Percentiles rank a stretch among this genome's conserved stretches.
Evolutionary conservation across 2,113 vertebrate species (phyloP).

Genomic region (Tichodroma muraria): DNA sequence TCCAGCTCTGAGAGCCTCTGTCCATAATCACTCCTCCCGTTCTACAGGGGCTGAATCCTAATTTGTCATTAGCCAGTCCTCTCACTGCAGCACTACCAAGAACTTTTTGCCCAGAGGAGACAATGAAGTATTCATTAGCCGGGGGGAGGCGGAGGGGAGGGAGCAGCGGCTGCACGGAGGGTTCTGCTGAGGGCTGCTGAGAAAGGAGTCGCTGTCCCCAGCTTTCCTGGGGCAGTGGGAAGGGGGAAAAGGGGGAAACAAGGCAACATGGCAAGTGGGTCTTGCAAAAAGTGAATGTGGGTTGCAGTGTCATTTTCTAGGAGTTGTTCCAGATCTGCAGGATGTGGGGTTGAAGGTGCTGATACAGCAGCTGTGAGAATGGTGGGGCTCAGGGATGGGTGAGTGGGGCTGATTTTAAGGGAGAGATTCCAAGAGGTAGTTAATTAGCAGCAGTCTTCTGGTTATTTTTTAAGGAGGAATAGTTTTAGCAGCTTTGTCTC

Average conservation of each 20-base stretch:
- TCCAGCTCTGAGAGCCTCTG: constrained; percentile 74
- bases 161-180: constrained; percentile 11
- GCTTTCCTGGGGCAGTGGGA: background rate
- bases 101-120: constrained; percentile 62
- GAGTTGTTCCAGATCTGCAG: background rate
- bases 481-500: background rate
- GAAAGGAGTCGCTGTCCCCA: constrained; percentile 62
- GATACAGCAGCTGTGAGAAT: background rate
- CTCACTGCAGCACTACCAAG: constrained; percentile 46
- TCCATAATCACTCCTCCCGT: constrained; percentile 67
- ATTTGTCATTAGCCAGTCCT: constrained; percentile 62
- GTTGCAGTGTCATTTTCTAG: background rate
- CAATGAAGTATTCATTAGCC: constrained; percentile 71
- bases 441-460: background rate
- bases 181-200: constrained; percentile 59
- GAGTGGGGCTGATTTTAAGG: background rate
- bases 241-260: background rate
- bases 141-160: background rate
- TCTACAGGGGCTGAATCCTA: constrained; percentile 71
- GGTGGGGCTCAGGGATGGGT: background rate
- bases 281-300: background rate
- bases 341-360: background rate
- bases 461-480: background rate
- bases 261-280: background rate
- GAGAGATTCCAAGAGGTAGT: background rate